Percentiles rank a stretch among this genome's conserved stretches.
Evolutionary conservation across 1,140 invertebrate species (phyloP).

Genomic region (Oscheius sp.): DNA sequence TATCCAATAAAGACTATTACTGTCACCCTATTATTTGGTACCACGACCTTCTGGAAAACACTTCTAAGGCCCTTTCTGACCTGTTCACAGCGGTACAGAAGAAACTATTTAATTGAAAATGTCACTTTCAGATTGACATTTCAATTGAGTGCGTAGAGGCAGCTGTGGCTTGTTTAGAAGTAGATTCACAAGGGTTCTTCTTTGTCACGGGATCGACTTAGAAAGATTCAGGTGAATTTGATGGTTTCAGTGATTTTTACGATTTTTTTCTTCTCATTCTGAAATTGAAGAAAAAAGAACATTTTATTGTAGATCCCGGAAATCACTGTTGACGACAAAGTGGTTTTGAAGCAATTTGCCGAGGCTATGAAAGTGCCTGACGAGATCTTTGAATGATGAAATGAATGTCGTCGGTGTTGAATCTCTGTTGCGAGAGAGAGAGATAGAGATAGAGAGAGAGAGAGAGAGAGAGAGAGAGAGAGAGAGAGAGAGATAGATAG

Average conservation of each 20-base stretch:
- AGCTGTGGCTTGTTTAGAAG: conserved; percentile 6
- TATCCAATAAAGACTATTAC: conserved; percentile 11
- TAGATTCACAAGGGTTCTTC: conserved; percentile 24
- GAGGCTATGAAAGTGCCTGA: conserved; percentile 21
- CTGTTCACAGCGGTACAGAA: conserved; percentile 13
- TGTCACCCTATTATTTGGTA: conserved; percentile 19
- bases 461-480: too few relatives aligned
- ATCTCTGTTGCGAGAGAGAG: too few relatives aligned
- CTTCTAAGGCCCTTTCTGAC: background rate
- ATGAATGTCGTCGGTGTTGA: background rate
- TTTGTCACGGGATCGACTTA: background rate
- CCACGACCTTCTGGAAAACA: conserved; percentile 21
- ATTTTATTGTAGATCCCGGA: too few relatives aligned
- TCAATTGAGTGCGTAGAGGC: conserved; percentile 6
- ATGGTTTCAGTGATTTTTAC: too few relatives aligned
- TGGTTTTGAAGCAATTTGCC: background rate
- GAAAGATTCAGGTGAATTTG: conserved; percentile 9
- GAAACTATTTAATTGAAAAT: background rate
- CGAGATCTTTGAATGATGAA: conserved; percentile 3
- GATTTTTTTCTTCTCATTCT: too few relatives aligned
- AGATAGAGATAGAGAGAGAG: too few relatives aligned
- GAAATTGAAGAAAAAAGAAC: too few relatives aligned
- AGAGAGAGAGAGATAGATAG: too few relatives aligned
- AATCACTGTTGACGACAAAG: background rate
- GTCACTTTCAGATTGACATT: conserved; percentile 16